Evolutionary conservation across 2,888 invertebrate genomes (phyloP).

Genomic region (Escarpia spicata): DNA sequence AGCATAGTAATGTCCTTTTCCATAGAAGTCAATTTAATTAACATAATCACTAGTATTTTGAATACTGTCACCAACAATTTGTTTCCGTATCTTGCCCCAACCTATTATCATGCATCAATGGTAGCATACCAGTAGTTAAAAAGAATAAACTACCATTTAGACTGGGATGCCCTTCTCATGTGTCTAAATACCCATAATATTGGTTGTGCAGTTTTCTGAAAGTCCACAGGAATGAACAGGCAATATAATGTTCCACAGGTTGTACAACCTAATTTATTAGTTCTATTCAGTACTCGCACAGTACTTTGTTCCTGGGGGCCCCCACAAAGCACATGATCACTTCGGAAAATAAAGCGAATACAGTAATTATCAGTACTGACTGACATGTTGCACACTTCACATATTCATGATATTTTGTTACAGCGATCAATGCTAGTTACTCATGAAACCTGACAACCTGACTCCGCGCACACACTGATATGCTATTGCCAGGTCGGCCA

Average conservation of each 20-base stretch:
- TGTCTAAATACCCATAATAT: too few species aligned
- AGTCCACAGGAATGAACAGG: not conserved
- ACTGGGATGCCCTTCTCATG: too few species aligned
- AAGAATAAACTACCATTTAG: too few species aligned
- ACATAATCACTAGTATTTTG: too few species aligned
- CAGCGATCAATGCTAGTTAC: not conserved
- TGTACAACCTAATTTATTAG: constrained; percentile 6
- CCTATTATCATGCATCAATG: too few species aligned
- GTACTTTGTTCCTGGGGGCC: constrained; percentile 12
- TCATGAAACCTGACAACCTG: not conserved
- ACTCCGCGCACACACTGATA: not conserved
- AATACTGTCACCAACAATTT: too few species aligned
- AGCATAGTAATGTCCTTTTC: too few species aligned
- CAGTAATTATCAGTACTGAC: constrained; percentile 6
- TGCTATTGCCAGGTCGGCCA: not conserved
- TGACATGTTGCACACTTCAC: not conserved
- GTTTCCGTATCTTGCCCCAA: too few species aligned
- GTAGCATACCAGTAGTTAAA: too few species aligned
- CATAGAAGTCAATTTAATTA: too few species aligned
- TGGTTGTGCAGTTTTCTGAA: too few species aligned
- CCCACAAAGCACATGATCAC: not conserved
- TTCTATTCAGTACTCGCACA: not conserved
- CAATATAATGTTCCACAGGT: not conserved
- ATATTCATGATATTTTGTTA: not conserved
- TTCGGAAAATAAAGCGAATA: constrained; percentile 10